Base-by-base conservation (phyloP, 1,140 invertebrate genomes). In the Listronotus oregonensis region DNA sequence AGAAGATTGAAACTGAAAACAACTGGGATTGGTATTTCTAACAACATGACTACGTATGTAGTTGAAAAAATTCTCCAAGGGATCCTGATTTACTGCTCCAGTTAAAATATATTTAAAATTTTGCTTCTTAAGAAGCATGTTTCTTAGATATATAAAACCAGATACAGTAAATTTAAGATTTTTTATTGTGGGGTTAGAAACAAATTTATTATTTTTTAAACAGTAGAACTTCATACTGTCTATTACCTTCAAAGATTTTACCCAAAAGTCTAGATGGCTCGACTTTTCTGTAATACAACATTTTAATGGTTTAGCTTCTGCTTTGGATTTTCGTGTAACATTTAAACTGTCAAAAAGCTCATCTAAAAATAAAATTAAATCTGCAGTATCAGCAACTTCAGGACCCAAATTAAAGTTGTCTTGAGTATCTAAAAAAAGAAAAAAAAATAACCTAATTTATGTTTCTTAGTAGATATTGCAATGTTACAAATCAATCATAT, bases 41-140 rank as follows among this genome's bases (percentile, higher is more conserved):
- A 34, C 43, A 5, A 67, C 70, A 37, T 52, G 59, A 44, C 52
- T 50, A 9, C 70, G 39, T 27, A 71, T 64, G 12, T 60, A 56
- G 12, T 67, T 57, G 60, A 71, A 71, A 44, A 69, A 69, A 43
- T 66, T 69, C 51, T 71, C 70, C 12, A 71, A 32, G 40, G 70
- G 40, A 61, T 71, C 64, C 57, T 71, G 70, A 21, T 71, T 69
- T 18, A 71, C 39, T 12, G 54, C 40, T 40, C 70, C 42, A 1
- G 66, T 52, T 31, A 43, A 47, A 8, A 71, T 43, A 47, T 56
- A 67, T 6, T 27, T 10, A 32, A 68, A 67, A 1, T 15, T 39
- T 9, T 39, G 59, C 21, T 52, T 27, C 46, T 58, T 54, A 17
- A 46, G 37, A 18, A 69, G 31, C 47, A 56, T 70, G 11, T 62